Evolutionary conservation across 2,888 invertebrate genomes (phyloP).

Genomic region (Iphiclides podalirius): DNA sequence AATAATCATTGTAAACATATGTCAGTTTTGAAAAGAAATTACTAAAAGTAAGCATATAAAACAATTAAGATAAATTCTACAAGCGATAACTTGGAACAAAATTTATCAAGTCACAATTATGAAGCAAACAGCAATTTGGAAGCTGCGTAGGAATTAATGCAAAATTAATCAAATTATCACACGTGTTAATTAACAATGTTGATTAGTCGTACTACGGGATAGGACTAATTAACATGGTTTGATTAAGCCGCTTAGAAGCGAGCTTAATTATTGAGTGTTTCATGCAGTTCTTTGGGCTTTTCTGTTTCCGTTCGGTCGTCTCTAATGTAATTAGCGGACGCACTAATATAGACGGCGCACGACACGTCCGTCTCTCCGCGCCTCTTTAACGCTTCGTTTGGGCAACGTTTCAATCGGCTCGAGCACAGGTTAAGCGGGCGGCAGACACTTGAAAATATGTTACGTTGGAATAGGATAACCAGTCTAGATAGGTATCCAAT

Average conservation of each 20-base stretch:
- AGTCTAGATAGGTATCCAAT: too few species aligned
- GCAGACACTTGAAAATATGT: slow-evolving; percentile 25
- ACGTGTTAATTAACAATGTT: slow-evolving; percentile 18
- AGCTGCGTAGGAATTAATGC: background rate
- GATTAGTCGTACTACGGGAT: slow-evolving; percentile 14
- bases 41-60: too few species aligned
- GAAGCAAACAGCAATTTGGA: background rate
- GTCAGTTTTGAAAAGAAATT: too few species aligned
- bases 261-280: slow-evolving; percentile 13
- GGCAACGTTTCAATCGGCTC: slow-evolving; percentile 42
- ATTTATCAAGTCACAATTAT: background rate
- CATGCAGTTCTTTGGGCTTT: slow-evolving; percentile 11
- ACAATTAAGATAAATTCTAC: too few species aligned
- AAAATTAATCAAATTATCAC: slow-evolving; percentile 16
- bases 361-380: slow-evolving; percentile 36
- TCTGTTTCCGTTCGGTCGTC: slow-evolving; percentile 12
- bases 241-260: slow-evolving; percentile 16
- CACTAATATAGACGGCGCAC: slow-evolving; percentile 29
- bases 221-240: slow-evolving; percentile 16
- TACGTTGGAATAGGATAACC: too few species aligned
- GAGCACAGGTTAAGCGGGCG: slow-evolving; percentile 26
- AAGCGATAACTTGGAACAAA: too few species aligned
- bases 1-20: too few species aligned
- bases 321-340: slow-evolving; percentile 28
- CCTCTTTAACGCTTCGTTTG: slow-evolving; percentile 53